A percentile compares a stretch with the other conserved stretches of the same genome.
Conservation (phyloP, 2,888 invertebrate species). For the Neoascia interrupta region DNA sequence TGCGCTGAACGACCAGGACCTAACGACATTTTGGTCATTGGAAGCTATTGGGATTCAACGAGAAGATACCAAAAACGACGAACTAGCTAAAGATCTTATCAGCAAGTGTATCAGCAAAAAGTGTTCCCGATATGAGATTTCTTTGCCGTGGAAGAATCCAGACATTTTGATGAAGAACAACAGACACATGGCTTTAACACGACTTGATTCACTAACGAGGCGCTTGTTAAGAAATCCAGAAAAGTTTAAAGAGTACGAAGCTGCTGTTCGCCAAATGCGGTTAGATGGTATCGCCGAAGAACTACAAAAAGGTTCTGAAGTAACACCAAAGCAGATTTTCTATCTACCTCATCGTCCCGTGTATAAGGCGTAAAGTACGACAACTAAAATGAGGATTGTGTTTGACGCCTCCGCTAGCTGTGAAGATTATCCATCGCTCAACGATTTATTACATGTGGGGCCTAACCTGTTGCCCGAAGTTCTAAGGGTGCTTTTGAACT, state of each 20-base stretch:
- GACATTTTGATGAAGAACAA: background rate
- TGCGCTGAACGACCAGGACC: background rate
- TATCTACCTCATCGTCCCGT: conserved; percentile 22
- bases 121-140: background rate
- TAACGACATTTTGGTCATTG: conserved; percentile 18
- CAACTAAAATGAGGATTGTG: conserved; percentile 5
- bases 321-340: background rate
- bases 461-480: conserved; percentile 24
- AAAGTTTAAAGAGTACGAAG: conserved; percentile 11
- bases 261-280: conserved; percentile 1
- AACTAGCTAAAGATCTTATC: background rate
- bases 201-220: conserved; percentile 9
- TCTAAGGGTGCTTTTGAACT: conserved; percentile 9
- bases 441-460: conserved; percentile 8
- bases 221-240: background rate
- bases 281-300: background rate
- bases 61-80: conserved; percentile 20
- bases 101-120: background rate
- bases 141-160: conserved; percentile 6
- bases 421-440: background rate
- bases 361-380: conserved; percentile 6
- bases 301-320: background rate
- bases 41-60: conserved; percentile 21
- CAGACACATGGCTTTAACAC: background rate
- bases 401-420: background rate